A percentile compares a stretch with the other conserved stretches of the same genome.
phyloP scores from a whole-genome alignment of 2,888 invertebrate species.

The Aphelenchoides bicaudatus region DNA sequence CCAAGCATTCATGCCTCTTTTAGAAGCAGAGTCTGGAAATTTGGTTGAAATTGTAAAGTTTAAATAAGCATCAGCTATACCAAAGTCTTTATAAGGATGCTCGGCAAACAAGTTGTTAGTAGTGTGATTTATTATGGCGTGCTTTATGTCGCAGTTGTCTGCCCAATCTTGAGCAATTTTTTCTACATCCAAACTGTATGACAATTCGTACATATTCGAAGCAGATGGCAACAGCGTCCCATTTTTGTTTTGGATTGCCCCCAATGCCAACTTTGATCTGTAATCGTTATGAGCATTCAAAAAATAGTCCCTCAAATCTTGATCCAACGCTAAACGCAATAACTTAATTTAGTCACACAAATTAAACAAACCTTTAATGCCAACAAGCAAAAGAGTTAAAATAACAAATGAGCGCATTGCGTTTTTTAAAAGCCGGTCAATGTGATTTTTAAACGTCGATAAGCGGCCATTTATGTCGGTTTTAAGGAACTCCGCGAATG shows the following conservation, averaged over 20 bases:
- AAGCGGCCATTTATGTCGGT: too few species aligned
- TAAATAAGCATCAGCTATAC: background rate
- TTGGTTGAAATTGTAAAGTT: too few species aligned
- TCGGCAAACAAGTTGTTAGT: slow-evolving; percentile 8
- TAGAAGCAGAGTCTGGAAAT: background rate
- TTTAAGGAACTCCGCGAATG: too few species aligned
- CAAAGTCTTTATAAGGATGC: slow-evolving; percentile 2
- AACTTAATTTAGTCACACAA: too few species aligned
- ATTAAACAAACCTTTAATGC: too few species aligned
- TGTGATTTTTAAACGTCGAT: too few species aligned
- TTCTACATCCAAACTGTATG: slow-evolving; percentile 29
- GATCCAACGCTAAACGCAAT: too few species aligned
- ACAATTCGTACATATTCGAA: slow-evolving; percentile 16
- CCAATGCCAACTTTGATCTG: background rate
- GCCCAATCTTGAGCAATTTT: slow-evolving; percentile 29
- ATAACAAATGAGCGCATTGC: too few species aligned
- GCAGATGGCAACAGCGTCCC: slow-evolving; percentile 2
- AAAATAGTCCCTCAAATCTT: too few species aligned
- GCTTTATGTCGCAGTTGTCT: slow-evolving; percentile 25
- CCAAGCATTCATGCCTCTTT: slow-evolving; percentile 29
- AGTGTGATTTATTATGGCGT: slow-evolving; percentile 5
- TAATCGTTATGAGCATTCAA: background rate
- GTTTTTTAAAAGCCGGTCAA: too few species aligned
- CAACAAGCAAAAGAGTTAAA: too few species aligned
- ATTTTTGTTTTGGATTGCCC: background rate